Conservation (phyloP, 2,113 vertebrate genomes). For the Platichthys flesus region DNA sequence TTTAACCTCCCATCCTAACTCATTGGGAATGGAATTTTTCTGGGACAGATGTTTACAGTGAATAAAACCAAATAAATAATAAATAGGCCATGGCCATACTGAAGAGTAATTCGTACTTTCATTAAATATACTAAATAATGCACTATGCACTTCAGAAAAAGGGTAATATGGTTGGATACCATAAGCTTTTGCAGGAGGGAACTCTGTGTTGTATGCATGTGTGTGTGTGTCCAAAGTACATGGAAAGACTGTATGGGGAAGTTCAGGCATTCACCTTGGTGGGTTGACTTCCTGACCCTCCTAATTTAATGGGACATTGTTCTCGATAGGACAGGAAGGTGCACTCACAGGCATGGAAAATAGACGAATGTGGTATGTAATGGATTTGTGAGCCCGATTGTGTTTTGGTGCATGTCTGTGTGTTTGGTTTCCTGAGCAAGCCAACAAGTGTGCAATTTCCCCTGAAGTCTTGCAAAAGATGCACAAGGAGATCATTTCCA, state of each 20-base stretch:
- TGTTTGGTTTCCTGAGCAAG: conserved; percentile 9
- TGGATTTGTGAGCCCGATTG: conserved; percentile 12
- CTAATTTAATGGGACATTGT: conserved; percentile 83
- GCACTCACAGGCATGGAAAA: conserved; percentile 70
- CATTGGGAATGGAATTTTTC: not conserved
- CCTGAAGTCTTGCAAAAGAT: conserved; percentile 37
- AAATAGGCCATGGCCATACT: not conserved
- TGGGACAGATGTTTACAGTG: not conserved
- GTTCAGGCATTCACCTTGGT: conserved; percentile 75
- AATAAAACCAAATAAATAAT: not conserved
- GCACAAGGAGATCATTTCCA: conserved; percentile 16
- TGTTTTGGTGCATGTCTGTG: conserved; percentile 16
- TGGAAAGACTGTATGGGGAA: conserved; percentile 75
- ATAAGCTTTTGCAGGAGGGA: conserved; percentile 3
- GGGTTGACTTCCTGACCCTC: conserved; percentile 75
- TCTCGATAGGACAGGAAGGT: conserved; percentile 76
- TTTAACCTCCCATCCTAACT: not conserved
- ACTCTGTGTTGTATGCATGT: conserved; percentile 15
- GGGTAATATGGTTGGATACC: not conserved
- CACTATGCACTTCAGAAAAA: not conserved
- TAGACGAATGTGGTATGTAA: conserved; percentile 55
- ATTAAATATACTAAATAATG: not conserved
- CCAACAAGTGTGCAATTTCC: conserved; percentile 3
- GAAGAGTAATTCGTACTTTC: not conserved
- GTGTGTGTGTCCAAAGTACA: conserved; percentile 43